Base-by-base conservation (phyloP, 2,888 invertebrate genomes). In the Tromatobia lineatoria region DNA sequence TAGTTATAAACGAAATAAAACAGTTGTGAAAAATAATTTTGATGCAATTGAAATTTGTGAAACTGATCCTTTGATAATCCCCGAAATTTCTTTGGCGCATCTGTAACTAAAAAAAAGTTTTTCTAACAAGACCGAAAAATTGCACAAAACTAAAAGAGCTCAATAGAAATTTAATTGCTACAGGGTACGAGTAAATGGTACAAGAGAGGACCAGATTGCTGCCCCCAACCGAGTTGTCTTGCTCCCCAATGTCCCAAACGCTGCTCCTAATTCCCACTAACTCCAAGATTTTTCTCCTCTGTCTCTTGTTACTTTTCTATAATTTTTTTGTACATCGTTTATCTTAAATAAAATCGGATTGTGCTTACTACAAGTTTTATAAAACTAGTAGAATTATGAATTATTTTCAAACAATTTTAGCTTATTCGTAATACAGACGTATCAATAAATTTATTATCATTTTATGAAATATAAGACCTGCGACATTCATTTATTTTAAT, bases 131-230 rank as follows among this genome's bases (percentile, higher is more conserved):
- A n/a, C n/a, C n/a, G n/a, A n/a, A n/a, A n/a, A n/a, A n/a, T n/a
- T n/a, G n/a, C n/a, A n/a, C n/a, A n/a, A n/a, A n/a, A n/a, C n/a
- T 20, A 52, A 8, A 20, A 47, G 47, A n/a, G n/a, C 18, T 18
- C 50, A n/a, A 34, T 47, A 57, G 23, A 61, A 2, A 59, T 29
- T 69, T 70, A 75, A 25, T 71, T 79, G 15, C 57, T 74, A 29
- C 66, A 91, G 91, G 73, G 80, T 3, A 88, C 90, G 6, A 38
- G 76, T 20, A 91, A 91, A 59, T 91, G 91, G 91, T 91, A 90
- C 82, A 87, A 86, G 59, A 89, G 87, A 64, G 88, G 89, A 73
- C 86, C 89, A 18, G 86, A 89, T 11, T 89, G 89, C 77, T 90
- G 89, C 54, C 88, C 89, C 13, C 90, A 89, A 71, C 89, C 90